These are phyloP conservation scores for Alitta virens DNA, from an alignment of 2,888 invertebrate species.

Conservation along the genomic window DNA sequence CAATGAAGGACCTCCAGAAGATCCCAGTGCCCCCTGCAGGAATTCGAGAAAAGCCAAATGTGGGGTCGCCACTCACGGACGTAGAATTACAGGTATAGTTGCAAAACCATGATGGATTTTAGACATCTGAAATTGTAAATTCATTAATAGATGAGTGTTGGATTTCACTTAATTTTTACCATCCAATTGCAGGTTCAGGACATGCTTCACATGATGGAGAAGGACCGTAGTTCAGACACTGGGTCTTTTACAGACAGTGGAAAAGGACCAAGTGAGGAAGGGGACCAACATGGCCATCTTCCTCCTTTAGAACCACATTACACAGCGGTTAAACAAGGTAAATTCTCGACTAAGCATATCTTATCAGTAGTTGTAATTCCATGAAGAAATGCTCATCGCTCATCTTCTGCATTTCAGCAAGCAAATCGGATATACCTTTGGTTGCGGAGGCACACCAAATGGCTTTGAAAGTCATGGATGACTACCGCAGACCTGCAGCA, in stretches of 20 bases:
- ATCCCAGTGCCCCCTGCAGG: too few relatives aligned
- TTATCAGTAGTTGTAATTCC: too few relatives aligned
- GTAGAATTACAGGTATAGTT: too few relatives aligned
- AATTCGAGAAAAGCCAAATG: too few relatives aligned
- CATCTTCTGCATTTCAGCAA: background rate
- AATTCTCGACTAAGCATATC: too few relatives aligned
- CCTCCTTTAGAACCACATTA: background rate
- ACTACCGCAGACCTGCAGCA: background rate
- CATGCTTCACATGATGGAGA: constrained; percentile 13
- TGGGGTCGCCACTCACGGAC: too few relatives aligned
- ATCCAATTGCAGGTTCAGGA: constrained; percentile 13
- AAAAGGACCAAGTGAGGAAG: constrained; percentile 25
- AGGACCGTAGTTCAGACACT: constrained; percentile 21
- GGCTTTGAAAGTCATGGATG: background rate
- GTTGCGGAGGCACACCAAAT: background rate
- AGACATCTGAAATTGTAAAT: too few relatives aligned
- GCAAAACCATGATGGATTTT: constrained; percentile 12
- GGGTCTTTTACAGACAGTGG: constrained; percentile 26
- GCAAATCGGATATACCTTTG: background rate
- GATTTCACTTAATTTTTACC: too few relatives aligned
- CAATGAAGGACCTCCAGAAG: too few relatives aligned
- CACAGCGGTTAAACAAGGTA: background rate
- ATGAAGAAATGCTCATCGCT: too few relatives aligned
- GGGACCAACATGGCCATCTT: constrained; percentile 8
- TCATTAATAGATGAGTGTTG: too few relatives aligned